A percentile compares a stretch with the other conserved stretches of the same genome.
Conservation (phyloP, 2,888 invertebrate species). For the Cryptosula pallasiana region DNA sequence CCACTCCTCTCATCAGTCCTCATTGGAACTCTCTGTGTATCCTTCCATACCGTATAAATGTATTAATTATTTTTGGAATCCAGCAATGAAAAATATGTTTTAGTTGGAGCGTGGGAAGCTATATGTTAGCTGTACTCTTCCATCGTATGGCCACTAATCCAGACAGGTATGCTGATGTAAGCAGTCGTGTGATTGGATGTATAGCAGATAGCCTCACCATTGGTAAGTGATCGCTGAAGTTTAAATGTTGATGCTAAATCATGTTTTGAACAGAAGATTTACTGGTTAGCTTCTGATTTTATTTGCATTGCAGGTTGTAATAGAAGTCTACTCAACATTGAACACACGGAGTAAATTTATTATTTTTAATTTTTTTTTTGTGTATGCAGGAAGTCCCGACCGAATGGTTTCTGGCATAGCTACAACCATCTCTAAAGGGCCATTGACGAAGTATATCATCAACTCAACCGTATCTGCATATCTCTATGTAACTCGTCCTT, state of each 20-base stretch:
- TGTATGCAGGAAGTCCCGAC: neutral
- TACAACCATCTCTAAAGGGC: neutral
- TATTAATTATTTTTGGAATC: no score
- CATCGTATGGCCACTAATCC: neutral
- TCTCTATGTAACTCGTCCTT: neutral
- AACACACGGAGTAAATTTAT: no score
- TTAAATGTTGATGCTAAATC: no score
- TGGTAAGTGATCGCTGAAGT: neutral
- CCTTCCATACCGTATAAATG: no score
- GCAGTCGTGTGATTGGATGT: neutral
- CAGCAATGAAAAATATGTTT: no score
- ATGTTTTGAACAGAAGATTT: no score
- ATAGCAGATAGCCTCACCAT: neutral
- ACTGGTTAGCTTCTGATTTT: no score
- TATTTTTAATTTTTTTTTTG: no score
- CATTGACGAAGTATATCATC: neutral
- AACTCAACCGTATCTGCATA: neutral
- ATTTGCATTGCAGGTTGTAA: no score
- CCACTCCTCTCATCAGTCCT: no score
- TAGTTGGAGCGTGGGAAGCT: constrained; percentile 5
- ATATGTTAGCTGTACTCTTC: neutral
- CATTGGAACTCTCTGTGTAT: no score
- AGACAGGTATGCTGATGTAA: neutral
- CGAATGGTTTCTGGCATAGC: constrained; percentile 4
- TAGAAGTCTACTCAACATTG: no score